Conservation (phyloP, 2,797 vertebrate genomes). For the Hydrolagus colliei region DNA sequence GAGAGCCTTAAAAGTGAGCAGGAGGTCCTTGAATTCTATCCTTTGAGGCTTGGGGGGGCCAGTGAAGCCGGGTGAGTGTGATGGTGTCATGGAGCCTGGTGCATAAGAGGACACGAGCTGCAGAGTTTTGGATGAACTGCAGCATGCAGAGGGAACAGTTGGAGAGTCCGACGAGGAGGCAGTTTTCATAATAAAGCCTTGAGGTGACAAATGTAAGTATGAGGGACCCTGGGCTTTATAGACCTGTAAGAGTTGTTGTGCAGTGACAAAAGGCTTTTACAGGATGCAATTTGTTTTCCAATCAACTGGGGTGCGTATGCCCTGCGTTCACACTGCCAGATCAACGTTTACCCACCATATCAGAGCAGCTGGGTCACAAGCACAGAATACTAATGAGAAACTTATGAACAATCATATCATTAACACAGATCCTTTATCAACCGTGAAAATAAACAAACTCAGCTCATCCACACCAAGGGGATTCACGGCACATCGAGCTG, state of each 20-base stretch:
- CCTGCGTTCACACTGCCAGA: neutral
- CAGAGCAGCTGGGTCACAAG: neutral
- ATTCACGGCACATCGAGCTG: neutral
- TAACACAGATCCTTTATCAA: neutral
- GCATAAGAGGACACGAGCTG: no score
- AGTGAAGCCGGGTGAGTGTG: no score
- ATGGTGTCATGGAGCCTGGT: no score
- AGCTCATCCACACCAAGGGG: neutral
- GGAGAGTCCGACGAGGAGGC: no score
- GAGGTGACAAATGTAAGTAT: no score
- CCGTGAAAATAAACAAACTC: constrained; percentile 6
- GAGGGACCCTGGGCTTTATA: no score
- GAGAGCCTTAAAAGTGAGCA: no score
- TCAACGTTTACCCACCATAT: neutral
- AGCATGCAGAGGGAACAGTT: no score
- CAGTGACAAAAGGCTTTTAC: neutral
- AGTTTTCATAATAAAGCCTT: no score
- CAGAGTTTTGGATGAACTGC: no score
- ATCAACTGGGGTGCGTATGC: neutral
- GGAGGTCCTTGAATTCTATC: no score
- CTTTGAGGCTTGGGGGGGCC: no score
- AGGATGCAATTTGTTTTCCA: constrained; percentile 18
- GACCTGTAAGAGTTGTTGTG: neutral
- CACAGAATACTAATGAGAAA: constrained; percentile 15
- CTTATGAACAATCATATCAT: constrained; percentile 12